Conservation (phyloP, 2,797 vertebrate species). For the Pampus argenteus region DNA sequence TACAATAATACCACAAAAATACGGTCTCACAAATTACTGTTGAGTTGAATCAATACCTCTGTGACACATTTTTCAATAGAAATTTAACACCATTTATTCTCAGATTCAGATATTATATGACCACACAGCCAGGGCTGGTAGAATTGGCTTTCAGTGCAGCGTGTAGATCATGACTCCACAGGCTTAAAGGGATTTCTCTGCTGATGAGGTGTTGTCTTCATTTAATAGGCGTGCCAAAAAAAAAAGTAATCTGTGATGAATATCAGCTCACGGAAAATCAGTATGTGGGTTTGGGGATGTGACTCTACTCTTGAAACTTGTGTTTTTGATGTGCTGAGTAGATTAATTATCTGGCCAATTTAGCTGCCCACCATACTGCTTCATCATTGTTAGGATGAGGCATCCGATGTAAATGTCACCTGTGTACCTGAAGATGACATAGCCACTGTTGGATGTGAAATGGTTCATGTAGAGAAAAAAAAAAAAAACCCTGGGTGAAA, state of each 20-base stretch:
- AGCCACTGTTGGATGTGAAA: conserved; percentile 5
- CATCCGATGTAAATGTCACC: background rate
- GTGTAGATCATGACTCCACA: background rate
- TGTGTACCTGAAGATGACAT: conserved; percentile 3
- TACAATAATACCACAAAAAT: conserved; percentile 9
- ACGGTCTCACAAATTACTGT: conserved; percentile 12
- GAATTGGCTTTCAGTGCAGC: background rate
- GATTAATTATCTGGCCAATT: conserved; percentile 1
- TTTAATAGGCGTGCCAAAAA: background rate
- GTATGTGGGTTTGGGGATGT: background rate
- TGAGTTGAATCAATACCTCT: conserved; percentile 29
- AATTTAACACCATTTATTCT: background rate
- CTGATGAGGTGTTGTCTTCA: conserved; percentile 11
- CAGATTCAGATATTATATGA: conserved; percentile 17
- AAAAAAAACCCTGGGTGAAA: background rate
- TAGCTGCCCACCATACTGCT: background rate
- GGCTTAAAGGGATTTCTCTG: conserved; percentile 11
- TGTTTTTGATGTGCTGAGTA: background rate
- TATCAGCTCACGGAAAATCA: conserved; percentile 3
- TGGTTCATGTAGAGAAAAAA: background rate
- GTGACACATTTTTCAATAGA: conserved; percentile 25
- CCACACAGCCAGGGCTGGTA: background rate
- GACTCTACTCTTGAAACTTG: conserved; percentile 1
- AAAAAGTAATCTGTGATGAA: conserved; percentile 4
- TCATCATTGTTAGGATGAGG: conserved; percentile 4